phyloP scores from a whole-genome alignment of 2,113 vertebrate species.

The Nibea coibor region DNA sequence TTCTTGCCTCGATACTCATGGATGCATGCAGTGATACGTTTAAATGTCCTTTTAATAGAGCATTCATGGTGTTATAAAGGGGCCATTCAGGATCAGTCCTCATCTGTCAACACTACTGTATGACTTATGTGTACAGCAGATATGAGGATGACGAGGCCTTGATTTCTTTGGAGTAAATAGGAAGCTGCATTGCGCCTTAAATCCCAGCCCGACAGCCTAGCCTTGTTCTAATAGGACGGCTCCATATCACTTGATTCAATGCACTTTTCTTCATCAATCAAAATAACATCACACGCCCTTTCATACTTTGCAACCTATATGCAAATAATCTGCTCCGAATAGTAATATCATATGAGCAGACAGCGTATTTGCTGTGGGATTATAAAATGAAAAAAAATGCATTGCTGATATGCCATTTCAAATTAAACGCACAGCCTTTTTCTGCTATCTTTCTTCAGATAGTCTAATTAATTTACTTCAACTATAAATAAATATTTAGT shows the following conservation, averaged over 20 bases:
- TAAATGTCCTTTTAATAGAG: slow-evolving; percentile 36
- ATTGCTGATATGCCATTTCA: slow-evolving; percentile 76
- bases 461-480: slow-evolving; percentile 81
- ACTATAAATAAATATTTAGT: slow-evolving; percentile 80
- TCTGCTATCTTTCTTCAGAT: slow-evolving; percentile 71
- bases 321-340: slow-evolving; percentile 74
- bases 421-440: slow-evolving; percentile 69
- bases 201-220: slow-evolving; percentile 48
- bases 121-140: slow-evolving; percentile 60
- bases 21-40: slow-evolving; percentile 28
- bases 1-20: slow-evolving; percentile 9
- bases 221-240: slow-evolving; percentile 60
- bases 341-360: slow-evolving; percentile 65
- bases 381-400: slow-evolving; percentile 61
- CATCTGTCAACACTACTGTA: slow-evolving; percentile 48
- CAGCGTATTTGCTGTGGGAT: slow-evolving; percentile 73
- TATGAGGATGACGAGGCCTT: slow-evolving; percentile 44
- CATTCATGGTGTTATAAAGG: slow-evolving; percentile 42
- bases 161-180: slow-evolving; percentile 63
- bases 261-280: slow-evolving; percentile 77
- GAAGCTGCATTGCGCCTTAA: slow-evolving; percentile 55
- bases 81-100: slow-evolving; percentile 48
- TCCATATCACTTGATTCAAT: slow-evolving; percentile 73
- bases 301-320: slow-evolving; percentile 72
- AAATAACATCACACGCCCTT: slow-evolving; percentile 69